Base-by-base conservation (phyloP, 2,797 vertebrate species). In the Phataginus tricuspis region DNA sequence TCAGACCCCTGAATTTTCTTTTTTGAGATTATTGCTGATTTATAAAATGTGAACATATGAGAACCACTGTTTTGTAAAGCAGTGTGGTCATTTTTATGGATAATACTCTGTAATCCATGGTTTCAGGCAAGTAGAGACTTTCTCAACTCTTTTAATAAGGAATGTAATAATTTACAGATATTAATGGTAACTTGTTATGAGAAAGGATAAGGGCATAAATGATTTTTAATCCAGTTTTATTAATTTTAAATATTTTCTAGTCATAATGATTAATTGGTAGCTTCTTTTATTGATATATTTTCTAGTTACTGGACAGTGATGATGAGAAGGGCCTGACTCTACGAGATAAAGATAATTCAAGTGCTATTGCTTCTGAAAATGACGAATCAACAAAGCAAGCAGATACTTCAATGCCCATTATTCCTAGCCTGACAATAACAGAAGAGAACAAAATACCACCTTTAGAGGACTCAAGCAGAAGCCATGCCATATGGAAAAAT, bases 261-360 rank as follows among this genome's bases (percentile, higher is more conserved):
- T 86, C 61, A 88, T 74, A 61, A 59, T 90, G 53, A 88, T 59
- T 95, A 85, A 90, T 85, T 68, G 57, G 27, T 75, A 69, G 19
- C 51, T 96, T 92, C 53, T 89, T 86, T 93, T 95, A 51, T 74
- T 96, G 51, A 53, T 91, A 7, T 96, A 57, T 96, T 96, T 96
- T 97, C 79, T 96, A 97, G 97, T 72, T 92, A 57, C 51, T 8
- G 27, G 19, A 69, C 59, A 85, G 57, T 59, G 63, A 64, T 21
- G 37, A 80, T 37, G 85, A 85, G n/a, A 96, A 93, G 90, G 11
- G 2, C 71, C 34, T 39, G 57, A 64, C 8, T 55, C n/a, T 74
- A 14, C 91, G 79, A 2, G 5, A 77, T 12, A 16, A 93, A 72
- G n/a, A 88, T 55, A 3, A 29, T 77, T 64, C 49, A 84, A 42